Conservation (phyloP, 2,797 vertebrate species). For the Spondyliosoma cantharus region DNA sequence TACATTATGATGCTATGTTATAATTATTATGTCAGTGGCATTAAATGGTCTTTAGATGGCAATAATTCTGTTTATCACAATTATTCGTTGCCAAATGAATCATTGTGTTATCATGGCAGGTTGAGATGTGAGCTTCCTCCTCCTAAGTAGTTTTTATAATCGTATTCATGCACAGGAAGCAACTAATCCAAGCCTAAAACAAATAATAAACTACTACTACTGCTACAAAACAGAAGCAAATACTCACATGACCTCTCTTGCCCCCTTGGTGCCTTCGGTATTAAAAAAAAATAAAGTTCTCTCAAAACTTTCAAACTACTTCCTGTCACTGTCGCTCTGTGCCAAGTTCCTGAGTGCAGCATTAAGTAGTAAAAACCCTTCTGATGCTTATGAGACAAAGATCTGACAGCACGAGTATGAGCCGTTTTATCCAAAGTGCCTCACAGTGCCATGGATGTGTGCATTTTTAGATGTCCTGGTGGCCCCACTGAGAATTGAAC, state of each 20-base stretch:
- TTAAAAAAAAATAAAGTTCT: not conserved
- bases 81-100: no score
- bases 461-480: conserved; percentile 15
- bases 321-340: not conserved
- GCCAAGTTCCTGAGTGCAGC: not conserved
- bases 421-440: not conserved
- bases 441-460: not conserved
- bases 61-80: no score
- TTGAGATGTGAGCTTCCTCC: not conserved
- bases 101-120: no score
- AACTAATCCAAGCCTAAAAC: conserved; percentile 12
- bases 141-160: not conserved
- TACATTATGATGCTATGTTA: no score
- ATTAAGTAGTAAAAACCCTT: not conserved
- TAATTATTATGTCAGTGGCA: no score
- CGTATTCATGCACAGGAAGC: conserved; percentile 20
- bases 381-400: not conserved
- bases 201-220: conserved; percentile 9
- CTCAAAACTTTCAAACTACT: conserved; percentile 5
- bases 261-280: not conserved
- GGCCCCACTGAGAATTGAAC: conserved; percentile 10
- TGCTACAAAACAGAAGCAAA: conserved; percentile 7
- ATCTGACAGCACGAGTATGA: conserved; percentile 5
- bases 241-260: not conserved
- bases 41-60: no score